Base-by-base conservation (phyloP, 2,113 vertebrate species). In the Poecilia latipinna region DNA sequence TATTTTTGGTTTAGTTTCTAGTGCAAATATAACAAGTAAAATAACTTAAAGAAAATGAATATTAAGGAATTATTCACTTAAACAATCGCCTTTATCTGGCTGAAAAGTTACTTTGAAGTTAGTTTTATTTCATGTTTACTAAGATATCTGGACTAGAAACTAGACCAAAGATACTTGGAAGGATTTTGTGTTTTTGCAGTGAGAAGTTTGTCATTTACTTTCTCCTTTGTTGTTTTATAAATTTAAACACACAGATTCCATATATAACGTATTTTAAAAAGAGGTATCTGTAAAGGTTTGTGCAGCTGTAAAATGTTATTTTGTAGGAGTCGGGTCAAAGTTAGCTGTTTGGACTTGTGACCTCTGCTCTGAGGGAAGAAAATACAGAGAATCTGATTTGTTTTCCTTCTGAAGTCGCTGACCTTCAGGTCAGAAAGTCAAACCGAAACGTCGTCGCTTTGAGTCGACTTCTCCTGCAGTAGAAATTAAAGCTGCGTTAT, bases 381-480 rank as follows among this genome's bases (percentile, higher is more conserved):
- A 17, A 48, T 15, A 48, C 4, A 19, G 19, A 48, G 44, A 48
- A 7, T 48, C 5, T 22, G 22, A 57, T 22, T 57, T 54, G 17
- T 8, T 57, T 57, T 51, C 24, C 51, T 11, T 57, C 51, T 8
- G 17, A 57, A 3, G 51, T 57, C 24, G 7, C n/a, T n/a, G 51
- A 57, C 22, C 51, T 57, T 57, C 8, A 57, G 51, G 22, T n/a
- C 51, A 24, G 15, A 65, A n/a, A 57, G 7, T 57, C 51, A 11
- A 39, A 35, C 64, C 19, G 64, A 39, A 15, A 42, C 39, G 4
- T 42, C 39, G 4, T 42, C 48, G 8, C 19, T 57, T n/a, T 57
- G 22, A 57, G 51, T 72, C 39, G 61, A 61, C 61, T 68, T 74
- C 68, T 28, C 60, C 31, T 64, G 6, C 7, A 28, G 48, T 74